These are phyloP conservation scores for Lampropteryx suffumata DNA, from an alignment of 2,888 invertebrate genomes.

Conservation along the genomic window DNA sequence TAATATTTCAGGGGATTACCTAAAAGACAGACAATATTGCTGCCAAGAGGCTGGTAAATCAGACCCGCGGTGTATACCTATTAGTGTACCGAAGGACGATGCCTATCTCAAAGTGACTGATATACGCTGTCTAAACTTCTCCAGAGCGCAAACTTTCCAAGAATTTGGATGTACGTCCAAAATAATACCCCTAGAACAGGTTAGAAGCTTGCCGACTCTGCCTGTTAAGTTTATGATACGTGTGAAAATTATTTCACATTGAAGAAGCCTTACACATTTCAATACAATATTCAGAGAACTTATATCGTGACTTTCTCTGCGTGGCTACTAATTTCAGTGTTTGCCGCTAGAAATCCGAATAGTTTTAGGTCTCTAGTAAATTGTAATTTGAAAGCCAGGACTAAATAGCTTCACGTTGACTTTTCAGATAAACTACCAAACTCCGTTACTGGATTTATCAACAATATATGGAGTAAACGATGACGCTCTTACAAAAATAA, in stretches of 20 bases:
- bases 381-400: conserved; percentile 26
- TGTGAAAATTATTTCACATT: conserved; percentile 41
- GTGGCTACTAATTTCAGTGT: conserved; percentile 17
- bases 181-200: conserved; percentile 58
- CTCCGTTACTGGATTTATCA: conserved; percentile 63
- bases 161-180: conserved; percentile 58
- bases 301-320: conserved; percentile 42
- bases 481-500: conserved; percentile 44
- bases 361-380: conserved; percentile 28
- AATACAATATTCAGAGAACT: conserved; percentile 41
- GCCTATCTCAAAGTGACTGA: conserved; percentile 65
- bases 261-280: conserved; percentile 40
- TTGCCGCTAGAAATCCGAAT: conserved; percentile 24
- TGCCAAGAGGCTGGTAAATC: conserved; percentile 47
- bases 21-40: conserved; percentile 51
- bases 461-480: conserved; percentile 64
- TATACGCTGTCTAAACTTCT: conserved; percentile 67
- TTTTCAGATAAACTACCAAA: conserved; percentile 64
- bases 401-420: conserved; percentile 9
- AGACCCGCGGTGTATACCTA: conserved; percentile 58
- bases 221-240: conserved; percentile 37
- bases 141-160: conserved; percentile 68
- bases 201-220: conserved; percentile 37
- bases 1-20: conserved; percentile 54
- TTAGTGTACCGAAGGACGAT: conserved; percentile 59